Base-by-base conservation (phyloP, 2,797 vertebrate genomes). In the Pangasius mekongensis region DNA sequence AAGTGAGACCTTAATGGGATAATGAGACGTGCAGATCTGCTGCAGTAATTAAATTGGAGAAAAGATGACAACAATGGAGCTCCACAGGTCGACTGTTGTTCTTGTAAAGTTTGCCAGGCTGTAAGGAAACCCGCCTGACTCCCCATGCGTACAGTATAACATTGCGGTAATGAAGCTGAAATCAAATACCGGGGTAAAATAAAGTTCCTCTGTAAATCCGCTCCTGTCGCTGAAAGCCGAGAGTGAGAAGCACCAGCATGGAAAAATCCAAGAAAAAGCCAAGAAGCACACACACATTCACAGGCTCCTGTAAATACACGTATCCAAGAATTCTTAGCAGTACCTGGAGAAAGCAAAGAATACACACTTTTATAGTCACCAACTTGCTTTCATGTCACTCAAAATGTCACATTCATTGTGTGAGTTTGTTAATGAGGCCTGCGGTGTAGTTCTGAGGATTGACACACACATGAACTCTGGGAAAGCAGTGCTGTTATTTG, bases 31-130 rank as follows among this genome's bases (percentile, higher is more conserved):
- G 54, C 78, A 88, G 87, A 80, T 84, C 84, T 77, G 77, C 74
- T 91, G 80, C 73, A 76, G 77, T 89, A 91, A 89, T 90, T 91
- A 85, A 91, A 76, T 76, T 67, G 52, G 47, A 64, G 81, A 43
- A 85, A 71, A 85, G 71, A 67, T 3, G 71, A 66, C 52, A 66
- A 62, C 39, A 9, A 36, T 71, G 22, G 54, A 71, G 67, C 64
- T 52, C 66, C 33, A 69, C 67, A 80, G 87, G 87, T 78, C 9
- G 64, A 33, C 49, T 81, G 74, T 43, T 33, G 83, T 66, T 77
- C 49, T 76, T 67, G 83, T 39, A 58, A 78, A 47, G 13, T 52
- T 67, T 66, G 82, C 39, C 13, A 3, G 62, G 43, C 27, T 7
- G n/a, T 69, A 54, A 69, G 83, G 47, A 84, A 84, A 69, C 43